These are phyloP conservation scores for Sphenopsis melanotis DNA, from an alignment of 2,797 vertebrate genomes.

Conservation along the genomic window DNA sequence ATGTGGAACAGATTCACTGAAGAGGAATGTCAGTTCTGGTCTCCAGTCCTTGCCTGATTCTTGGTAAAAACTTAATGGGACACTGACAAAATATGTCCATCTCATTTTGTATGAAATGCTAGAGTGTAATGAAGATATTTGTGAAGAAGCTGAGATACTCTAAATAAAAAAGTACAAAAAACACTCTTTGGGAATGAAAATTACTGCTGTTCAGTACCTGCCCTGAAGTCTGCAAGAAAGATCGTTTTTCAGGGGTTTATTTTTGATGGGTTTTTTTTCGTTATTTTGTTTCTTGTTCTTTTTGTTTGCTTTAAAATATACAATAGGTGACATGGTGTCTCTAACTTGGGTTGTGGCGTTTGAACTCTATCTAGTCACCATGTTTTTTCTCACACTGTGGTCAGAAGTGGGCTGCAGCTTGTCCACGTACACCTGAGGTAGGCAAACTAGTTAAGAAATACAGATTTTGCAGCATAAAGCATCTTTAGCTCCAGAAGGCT, in stretches of 20 bases:
- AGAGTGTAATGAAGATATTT: neutral
- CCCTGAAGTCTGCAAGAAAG: neutral
- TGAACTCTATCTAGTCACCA: neutral
- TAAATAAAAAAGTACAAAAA: neutral
- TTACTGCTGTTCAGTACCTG: neutral
- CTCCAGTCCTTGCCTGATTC: neutral
- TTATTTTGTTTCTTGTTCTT: neutral
- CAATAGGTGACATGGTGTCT: neutral
- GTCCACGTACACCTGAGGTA: neutral
- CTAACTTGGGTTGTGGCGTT: neutral
- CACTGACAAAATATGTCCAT: neutral
- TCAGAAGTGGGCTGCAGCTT: neutral
- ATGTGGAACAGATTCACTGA: neutral
- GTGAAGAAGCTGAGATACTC: neutral
- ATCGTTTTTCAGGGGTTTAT: neutral
- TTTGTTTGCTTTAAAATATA: neutral
- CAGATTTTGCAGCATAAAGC: neutral
- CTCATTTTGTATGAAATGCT: neutral
- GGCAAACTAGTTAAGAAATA: neutral
- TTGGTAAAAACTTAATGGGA: neutral
- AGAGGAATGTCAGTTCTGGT: neutral
- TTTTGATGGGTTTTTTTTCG: accelerated
- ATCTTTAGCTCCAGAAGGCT: neutral
- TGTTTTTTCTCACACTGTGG: neutral
- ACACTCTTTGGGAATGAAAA: neutral